phyloP scores from a whole-genome alignment of 2,797 vertebrate genomes.

The Uromys caudimaculatus region DNA sequence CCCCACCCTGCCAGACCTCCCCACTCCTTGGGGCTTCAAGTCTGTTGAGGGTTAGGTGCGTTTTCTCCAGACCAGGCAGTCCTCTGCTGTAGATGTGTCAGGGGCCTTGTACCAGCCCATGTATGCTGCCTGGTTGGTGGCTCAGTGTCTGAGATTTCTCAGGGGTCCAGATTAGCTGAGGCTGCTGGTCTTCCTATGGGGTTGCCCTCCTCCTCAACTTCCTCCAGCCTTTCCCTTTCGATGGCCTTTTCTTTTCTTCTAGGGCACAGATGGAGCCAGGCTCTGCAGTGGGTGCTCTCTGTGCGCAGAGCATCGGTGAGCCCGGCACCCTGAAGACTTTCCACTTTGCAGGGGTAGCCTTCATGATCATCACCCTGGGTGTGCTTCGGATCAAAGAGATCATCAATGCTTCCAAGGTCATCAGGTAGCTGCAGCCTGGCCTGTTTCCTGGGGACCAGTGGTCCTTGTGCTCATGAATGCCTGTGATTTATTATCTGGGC shows the following conservation, averaged over 20 bases:
- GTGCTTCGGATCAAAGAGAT: slow-evolving; percentile 99
- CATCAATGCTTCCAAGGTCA: slow-evolving; percentile 99
- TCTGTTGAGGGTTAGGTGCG: too few relatives aligned
- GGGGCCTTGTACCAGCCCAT: too few relatives aligned
- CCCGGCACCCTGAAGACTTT: slow-evolving; percentile 99
- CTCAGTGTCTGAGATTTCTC: too few relatives aligned
- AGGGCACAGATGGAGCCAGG: slow-evolving; percentile 99
- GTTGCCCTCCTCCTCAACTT: too few relatives aligned
- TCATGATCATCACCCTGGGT: slow-evolving; percentile 99
- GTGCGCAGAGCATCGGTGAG: slow-evolving; percentile 98
- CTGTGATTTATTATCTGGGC: not conserved
- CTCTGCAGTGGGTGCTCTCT: slow-evolving; percentile 96
- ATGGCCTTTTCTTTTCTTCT: not conserved
- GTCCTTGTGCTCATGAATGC: not conserved
- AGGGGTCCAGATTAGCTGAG: too few relatives aligned
- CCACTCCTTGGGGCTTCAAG: too few relatives aligned
- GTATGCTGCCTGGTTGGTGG: too few relatives aligned
- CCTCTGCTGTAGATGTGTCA: too few relatives aligned
- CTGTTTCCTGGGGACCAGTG: not conserved
- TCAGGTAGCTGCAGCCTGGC: slow-evolving; percentile 89
- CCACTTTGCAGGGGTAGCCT: slow-evolving; percentile 98
- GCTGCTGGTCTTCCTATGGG: too few relatives aligned
- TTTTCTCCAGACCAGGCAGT: too few relatives aligned
- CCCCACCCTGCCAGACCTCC: too few relatives aligned
- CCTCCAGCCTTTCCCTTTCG: not conserved